Percentiles rank a stretch among this genome's conserved stretches.
Conservation (phyloP, 1,140 invertebrate species). For the Pseudomyrmex cubaensis region DNA sequence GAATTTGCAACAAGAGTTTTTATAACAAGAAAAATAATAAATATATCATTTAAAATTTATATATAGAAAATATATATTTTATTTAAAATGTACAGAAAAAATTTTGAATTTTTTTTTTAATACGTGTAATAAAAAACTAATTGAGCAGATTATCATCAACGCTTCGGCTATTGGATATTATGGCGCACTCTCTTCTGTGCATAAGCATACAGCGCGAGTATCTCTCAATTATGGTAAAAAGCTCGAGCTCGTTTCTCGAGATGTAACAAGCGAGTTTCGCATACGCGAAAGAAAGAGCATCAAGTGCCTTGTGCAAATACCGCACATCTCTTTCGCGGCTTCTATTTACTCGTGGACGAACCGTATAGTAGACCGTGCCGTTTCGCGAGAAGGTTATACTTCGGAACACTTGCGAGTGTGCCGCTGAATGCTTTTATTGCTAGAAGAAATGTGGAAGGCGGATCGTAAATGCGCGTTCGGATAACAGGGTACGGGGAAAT, state of each 20-base stretch:
- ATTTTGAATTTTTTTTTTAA: not conserved
- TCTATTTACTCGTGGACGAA: constrained; percentile 53
- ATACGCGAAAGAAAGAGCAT: constrained; percentile 1
- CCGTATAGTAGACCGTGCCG: constrained; percentile 37
- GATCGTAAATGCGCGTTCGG: constrained; percentile 63
- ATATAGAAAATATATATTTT: too few relatives aligned
- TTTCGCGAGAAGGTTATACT: constrained; percentile 43
- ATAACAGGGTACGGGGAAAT: constrained; percentile 59
- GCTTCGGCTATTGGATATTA: constrained; percentile 8
- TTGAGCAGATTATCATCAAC: not conserved
- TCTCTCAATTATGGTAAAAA: constrained; percentile 19
- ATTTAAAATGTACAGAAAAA: too few relatives aligned
- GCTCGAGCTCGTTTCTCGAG: not conserved
- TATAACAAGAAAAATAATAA: not conserved
- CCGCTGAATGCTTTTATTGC: constrained; percentile 51
- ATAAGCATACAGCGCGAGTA: not conserved
- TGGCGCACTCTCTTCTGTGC: not conserved
- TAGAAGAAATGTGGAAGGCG: constrained; percentile 62
- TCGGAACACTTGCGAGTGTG: constrained; percentile 35
- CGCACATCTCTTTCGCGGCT: constrained; percentile 39
- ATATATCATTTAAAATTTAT: not conserved
- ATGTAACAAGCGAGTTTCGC: constrained; percentile 16
- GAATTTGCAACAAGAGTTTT: not conserved
- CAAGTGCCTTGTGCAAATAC: constrained; percentile 55
- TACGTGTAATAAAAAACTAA: not conserved